Evolutionary conservation across 2,888 invertebrate species (phyloP).

Genomic region (Corythucha ciliata): DNA sequence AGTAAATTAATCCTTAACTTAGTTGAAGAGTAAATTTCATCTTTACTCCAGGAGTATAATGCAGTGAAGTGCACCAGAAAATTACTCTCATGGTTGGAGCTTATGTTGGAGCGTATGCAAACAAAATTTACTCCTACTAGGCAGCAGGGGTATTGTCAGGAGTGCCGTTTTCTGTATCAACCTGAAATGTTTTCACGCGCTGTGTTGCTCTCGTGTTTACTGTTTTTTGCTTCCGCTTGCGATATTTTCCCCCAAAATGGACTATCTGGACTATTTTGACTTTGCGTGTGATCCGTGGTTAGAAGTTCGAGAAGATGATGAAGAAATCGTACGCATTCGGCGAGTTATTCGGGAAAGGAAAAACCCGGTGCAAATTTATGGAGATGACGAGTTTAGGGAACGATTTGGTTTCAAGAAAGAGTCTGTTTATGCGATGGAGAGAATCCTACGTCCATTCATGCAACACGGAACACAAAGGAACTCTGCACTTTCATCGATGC

Average conservation of each 20-base stretch:
- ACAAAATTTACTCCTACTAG: constrained; percentile 4
- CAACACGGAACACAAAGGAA: background rate
- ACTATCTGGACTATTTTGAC: constrained; percentile 1
- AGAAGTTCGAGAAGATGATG: background rate
- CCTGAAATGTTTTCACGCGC: too few species aligned
- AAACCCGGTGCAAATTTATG: background rate
- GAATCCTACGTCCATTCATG: constrained; percentile 1
- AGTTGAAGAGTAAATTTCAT: too few species aligned
- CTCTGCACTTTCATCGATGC: background rate
- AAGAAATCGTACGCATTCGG: background rate
- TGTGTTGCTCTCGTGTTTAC: too few species aligned
- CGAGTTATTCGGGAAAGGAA: background rate
- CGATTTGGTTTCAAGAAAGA: constrained; percentile 2
- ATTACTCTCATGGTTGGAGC: constrained; percentile 6
- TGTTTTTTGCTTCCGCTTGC: too few species aligned
- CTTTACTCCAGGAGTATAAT: background rate
- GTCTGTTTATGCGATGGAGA: background rate
- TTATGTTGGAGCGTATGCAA: too few species aligned
- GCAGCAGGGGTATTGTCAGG: constrained; percentile 1
- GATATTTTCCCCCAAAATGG: background rate
- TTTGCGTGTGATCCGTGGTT: too few species aligned
- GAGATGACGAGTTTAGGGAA: background rate
- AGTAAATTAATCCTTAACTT: too few species aligned
- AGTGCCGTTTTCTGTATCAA: background rate
- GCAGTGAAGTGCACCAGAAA: background rate